A percentile compares a stretch with the other conserved stretches of the same genome.
phyloP scores from a whole-genome alignment of 2,113 vertebrate genomes.

The Silurus meridionalis region DNA sequence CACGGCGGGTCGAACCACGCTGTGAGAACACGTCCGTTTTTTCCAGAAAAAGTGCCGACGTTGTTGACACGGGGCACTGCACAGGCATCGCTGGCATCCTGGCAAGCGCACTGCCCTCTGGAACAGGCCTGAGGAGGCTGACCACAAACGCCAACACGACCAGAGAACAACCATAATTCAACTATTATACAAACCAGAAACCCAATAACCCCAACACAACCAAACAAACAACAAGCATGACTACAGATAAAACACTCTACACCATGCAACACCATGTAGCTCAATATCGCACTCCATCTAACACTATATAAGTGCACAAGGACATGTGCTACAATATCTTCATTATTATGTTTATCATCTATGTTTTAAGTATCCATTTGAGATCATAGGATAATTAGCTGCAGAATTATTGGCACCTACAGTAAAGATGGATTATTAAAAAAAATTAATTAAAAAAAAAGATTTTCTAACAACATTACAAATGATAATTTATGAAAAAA shows the following conservation, averaged over 20 bases:
- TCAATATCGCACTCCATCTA: background rate
- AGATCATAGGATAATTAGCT: background rate
- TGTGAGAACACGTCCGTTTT: conserved; percentile 63
- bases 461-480: background rate
- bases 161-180: background rate
- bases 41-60: conserved; percentile 72
- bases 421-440: background rate
- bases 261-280: background rate
- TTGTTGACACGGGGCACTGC: conserved; percentile 51
- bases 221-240: background rate
- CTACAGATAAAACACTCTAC: background rate
- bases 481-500: background rate
- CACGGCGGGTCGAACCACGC: conserved; percentile 67
- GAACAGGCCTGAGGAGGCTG: conserved; percentile 39
- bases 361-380: background rate
- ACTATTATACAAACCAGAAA: conserved; percentile 6
- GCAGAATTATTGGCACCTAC: background rate
- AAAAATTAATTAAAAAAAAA: background rate
- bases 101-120: conserved; percentile 37
- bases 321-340: background rate
- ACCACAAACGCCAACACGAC: background rate
- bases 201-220: background rate
- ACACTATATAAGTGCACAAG: background rate
- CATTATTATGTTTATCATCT: background rate
- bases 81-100: background rate